These are phyloP conservation scores for Neolamprologus falcicula DNA, from an alignment of 2,113 vertebrate genomes.

Conservation along the genomic window DNA sequence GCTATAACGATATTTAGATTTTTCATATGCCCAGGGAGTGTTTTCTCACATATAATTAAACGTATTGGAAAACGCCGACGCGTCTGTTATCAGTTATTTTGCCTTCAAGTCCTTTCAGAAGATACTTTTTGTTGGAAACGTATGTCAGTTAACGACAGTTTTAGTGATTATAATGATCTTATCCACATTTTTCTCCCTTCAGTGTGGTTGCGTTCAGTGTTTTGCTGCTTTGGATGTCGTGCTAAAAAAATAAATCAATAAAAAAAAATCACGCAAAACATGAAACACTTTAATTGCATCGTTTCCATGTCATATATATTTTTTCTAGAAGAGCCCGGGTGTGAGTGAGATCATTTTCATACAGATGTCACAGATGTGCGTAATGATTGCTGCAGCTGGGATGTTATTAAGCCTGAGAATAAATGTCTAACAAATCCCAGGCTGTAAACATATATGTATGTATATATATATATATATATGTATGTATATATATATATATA, in stretches of 20 bases:
- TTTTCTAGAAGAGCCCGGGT: neutral
- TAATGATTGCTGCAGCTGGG: neutral
- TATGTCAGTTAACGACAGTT: neutral
- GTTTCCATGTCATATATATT: neutral
- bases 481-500: too few relatives aligned
- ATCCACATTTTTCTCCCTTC: neutral
- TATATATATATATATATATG: fast-evolving
- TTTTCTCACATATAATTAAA: neutral
- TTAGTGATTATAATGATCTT: neutral
- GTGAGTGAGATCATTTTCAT: neutral
- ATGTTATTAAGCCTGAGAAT: neutral
- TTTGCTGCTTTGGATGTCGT: neutral
- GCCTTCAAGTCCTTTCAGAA: neutral
- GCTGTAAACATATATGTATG: neutral
- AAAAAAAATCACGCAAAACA: neutral
- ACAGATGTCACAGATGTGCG: neutral
- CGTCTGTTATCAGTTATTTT: neutral
- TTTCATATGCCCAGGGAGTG: neutral
- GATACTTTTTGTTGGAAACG: neutral
- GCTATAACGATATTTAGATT: neutral
- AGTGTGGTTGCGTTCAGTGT: neutral
- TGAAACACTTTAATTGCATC: neutral
- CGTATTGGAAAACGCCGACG: fast-evolving
- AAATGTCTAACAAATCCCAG: neutral
- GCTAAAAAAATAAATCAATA: neutral